Percentiles rank a stretch among this genome's conserved stretches.
Evolutionary conservation across 2,888 invertebrate genomes (phyloP).

Genomic region (Microctonus aethiopoides): DNA sequence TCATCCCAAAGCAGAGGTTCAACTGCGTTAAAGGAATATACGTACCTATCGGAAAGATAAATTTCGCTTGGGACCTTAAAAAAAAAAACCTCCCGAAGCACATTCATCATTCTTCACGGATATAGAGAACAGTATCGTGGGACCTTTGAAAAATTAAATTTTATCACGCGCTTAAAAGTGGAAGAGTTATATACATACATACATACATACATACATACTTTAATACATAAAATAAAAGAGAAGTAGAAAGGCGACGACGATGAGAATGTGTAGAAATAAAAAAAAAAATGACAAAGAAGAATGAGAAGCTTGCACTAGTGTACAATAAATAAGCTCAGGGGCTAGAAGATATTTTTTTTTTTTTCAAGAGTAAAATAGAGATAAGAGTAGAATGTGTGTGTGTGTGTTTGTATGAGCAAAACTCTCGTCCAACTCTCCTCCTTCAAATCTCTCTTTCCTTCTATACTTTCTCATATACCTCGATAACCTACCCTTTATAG

Average conservation of each 20-base stretch:
- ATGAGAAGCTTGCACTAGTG: constrained; percentile 24
- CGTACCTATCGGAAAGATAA: constrained; percentile 5
- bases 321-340: constrained; percentile 37
- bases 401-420: constrained; percentile 31
- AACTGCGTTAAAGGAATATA: not conserved
- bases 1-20: not conserved
- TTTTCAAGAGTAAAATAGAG: constrained; percentile 13
- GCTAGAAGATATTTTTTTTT: constrained; percentile 1
- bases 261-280: not conserved
- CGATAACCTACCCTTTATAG: not conserved
- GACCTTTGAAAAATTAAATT: constrained; percentile 45
- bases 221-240: constrained; percentile 3
- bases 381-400: constrained; percentile 33
- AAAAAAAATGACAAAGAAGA: not conserved
- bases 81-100: constrained; percentile 11
- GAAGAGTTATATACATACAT: constrained; percentile 5
- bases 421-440: not conserved
- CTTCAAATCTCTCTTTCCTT: not conserved
- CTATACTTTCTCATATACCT: not conserved
- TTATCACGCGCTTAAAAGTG: constrained; percentile 37
- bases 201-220: not conserved
- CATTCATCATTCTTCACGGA: constrained; percentile 19
- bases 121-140: constrained; percentile 18
- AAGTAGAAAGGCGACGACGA: not conserved
- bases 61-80: not conserved